Evolutionary conservation across 2,888 invertebrate genomes (phyloP).

Genomic region (Therioaphis trifolii): DNA sequence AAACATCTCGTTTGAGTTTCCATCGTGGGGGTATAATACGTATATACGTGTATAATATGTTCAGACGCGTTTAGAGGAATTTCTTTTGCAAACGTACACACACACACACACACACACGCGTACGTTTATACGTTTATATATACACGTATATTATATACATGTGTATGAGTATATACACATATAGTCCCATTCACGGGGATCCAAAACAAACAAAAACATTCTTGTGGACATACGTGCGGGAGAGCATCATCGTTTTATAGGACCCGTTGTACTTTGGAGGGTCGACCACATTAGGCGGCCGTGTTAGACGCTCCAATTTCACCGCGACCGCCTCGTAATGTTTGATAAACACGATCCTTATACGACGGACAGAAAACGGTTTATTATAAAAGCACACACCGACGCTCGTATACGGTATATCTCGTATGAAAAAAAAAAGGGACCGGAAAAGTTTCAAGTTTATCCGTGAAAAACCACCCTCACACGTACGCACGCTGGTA

Average conservation of each 20-base stretch:
- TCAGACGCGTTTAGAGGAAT: too few species aligned
- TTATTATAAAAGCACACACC: constrained; percentile 55
- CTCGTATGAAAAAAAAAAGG: constrained; percentile 2
- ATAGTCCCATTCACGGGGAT: neutral
- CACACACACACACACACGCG: neutral
- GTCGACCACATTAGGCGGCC: constrained; percentile 48
- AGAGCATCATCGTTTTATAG: constrained; percentile 26
- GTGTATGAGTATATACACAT: neutral
- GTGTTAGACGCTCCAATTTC: constrained; percentile 39
- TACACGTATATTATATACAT: neutral
- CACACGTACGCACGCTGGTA: neutral
- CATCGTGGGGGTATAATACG: neutral
- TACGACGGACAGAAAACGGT: constrained; percentile 44
- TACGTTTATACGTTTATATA: constrained; percentile 9
- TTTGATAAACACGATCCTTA: constrained; percentile 61
- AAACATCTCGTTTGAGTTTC: neutral
- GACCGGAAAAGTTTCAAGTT: constrained; percentile 2
- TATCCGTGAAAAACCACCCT: neutral
- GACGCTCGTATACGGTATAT: neutral
- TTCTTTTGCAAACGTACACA: too few species aligned
- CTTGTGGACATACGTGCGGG: constrained; percentile 44
- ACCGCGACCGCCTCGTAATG: constrained; percentile 44
- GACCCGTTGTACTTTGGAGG: constrained; percentile 30
- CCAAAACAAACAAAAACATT: constrained; percentile 59
- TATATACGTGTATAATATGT: too few species aligned